A percentile compares a stretch with the other conserved stretches of the same genome.
Evolutionary conservation across 2,888 invertebrate genomes (phyloP).

Genomic region (Argyresthia goedartella): DNA sequence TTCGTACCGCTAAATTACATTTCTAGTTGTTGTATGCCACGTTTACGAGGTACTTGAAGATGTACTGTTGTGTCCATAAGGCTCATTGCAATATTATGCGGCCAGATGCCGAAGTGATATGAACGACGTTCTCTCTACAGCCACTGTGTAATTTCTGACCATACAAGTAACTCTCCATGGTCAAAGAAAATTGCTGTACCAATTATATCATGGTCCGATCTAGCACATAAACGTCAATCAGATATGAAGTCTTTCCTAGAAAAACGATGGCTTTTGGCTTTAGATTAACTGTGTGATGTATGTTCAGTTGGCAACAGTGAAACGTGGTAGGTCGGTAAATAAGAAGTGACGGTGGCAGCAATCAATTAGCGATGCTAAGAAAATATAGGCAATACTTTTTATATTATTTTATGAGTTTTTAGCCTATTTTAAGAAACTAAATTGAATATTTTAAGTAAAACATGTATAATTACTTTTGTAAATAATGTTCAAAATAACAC

Average conservation of each 20-base stretch:
- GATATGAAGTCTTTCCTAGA: slow-evolving; percentile 41
- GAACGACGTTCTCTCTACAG: slow-evolving; percentile 43
- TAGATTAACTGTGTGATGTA: too few species aligned
- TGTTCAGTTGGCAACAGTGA: too few species aligned
- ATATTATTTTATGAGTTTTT: too few species aligned
- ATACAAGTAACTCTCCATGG: slow-evolving; percentile 41
- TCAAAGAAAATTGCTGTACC: slow-evolving; percentile 51
- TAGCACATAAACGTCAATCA: slow-evolving; percentile 19
- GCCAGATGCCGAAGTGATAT: slow-evolving; percentile 58
- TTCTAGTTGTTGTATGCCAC: slow-evolving; percentile 64
- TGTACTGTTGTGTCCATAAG: slow-evolving; percentile 59
- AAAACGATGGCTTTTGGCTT: not conserved
- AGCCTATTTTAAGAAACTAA: too few species aligned
- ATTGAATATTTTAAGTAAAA: too few species aligned
- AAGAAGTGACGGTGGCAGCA: too few species aligned
- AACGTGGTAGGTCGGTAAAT: too few species aligned
- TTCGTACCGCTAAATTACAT: slow-evolving; percentile 66
- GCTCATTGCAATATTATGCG: slow-evolving; percentile 66
- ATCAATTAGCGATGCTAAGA: too few species aligned
- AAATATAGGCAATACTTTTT: too few species aligned
- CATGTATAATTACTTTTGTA: too few species aligned
- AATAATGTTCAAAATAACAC: too few species aligned
- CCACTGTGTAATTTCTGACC: slow-evolving; percentile 48
- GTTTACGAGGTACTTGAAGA: slow-evolving; percentile 66
- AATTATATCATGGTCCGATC: slow-evolving; percentile 4